A percentile compares a stretch with the other conserved stretches of the same genome.
Conservation (phyloP, 2,113 vertebrate species). For the Microcebus murinus region DNA sequence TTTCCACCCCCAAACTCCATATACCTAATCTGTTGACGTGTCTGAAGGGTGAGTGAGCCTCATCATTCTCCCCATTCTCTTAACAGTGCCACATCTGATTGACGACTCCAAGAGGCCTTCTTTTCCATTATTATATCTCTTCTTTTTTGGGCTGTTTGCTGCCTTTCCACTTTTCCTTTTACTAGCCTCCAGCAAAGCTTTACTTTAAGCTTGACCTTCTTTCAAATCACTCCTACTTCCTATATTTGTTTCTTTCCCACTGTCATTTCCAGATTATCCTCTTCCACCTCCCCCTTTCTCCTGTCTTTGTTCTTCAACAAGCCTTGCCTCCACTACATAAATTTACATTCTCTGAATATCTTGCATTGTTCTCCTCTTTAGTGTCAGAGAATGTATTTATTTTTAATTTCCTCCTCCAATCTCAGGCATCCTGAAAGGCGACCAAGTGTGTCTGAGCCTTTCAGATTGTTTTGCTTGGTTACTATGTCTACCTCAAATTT, state of each 20-base stretch:
- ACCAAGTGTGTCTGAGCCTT: neutral
- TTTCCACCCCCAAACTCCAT: neutral
- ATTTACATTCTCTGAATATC: conserved; percentile 30
- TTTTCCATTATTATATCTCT: neutral
- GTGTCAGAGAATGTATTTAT: neutral
- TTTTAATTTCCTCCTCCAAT: conserved; percentile 47
- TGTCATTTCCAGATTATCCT: conserved; percentile 36
- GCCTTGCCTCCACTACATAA: neutral
- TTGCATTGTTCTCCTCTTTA: conserved; percentile 29
- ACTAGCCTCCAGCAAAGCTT: neutral
- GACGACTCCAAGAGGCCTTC: neutral
- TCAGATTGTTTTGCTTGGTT: neutral
- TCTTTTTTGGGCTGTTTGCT: neutral
- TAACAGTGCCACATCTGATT: neutral
- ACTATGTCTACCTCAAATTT: neutral
- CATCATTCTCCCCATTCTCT: neutral
- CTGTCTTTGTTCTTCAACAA: conserved; percentile 30
- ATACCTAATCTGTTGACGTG: neutral
- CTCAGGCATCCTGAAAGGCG: conserved; percentile 34
- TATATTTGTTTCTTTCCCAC: conserved; percentile 8
- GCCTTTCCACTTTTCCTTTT: neutral
- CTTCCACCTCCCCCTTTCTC: neutral
- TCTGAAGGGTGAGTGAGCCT: neutral
- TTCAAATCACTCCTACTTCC: neutral
- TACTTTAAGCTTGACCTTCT: conserved; percentile 27